Conservation (phyloP, 2,113 vertebrate genomes). For the Pionites leucogaster region DNA sequence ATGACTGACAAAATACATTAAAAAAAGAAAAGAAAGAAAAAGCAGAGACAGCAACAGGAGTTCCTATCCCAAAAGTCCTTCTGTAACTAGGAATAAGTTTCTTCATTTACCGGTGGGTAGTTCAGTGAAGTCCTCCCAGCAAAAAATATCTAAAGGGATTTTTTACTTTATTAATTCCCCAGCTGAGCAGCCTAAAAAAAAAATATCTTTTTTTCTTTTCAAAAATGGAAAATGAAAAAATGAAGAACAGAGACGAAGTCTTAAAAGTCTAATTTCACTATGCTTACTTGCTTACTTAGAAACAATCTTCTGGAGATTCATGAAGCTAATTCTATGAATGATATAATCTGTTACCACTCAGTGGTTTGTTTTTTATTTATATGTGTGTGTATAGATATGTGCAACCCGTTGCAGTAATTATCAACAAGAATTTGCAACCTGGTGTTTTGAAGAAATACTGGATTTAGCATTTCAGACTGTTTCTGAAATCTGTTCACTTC, state of each 20-base stretch:
- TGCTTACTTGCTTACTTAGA: neutral
- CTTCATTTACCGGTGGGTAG: neutral
- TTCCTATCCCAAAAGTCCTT: neutral
- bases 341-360: neutral
- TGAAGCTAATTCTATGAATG: neutral
- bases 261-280: neutral
- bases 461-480: neutral
- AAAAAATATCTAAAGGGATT: neutral
- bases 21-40: neutral
- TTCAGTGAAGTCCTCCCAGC: neutral
- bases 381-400: neutral
- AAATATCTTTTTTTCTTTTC: neutral
- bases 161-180: neutral
- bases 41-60: neutral
- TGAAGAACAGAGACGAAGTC: accelerated
- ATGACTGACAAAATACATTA: neutral
- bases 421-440: neutral
- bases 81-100: neutral
- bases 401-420: neutral
- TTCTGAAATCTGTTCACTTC: neutral
- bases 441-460: neutral
- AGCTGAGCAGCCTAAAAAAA: neutral
- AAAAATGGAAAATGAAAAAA: neutral
- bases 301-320: neutral
- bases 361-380: neutral